Evolutionary conservation across 2,888 invertebrate genomes (phyloP).

Genomic region (Lepidocyrtinus sp.): DNA sequence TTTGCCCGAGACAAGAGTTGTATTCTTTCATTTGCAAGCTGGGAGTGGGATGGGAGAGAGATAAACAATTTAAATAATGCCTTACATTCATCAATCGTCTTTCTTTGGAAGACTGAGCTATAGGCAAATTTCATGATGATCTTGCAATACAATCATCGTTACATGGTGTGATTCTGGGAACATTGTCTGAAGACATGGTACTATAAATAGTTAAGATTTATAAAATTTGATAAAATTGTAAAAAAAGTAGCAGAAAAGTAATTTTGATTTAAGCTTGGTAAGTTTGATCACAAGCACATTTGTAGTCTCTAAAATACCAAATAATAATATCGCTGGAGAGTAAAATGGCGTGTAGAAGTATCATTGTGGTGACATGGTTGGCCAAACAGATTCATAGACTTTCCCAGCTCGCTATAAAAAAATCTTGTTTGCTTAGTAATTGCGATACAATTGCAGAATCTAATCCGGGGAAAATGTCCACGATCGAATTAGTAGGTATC

Average conservation of each 20-base stretch:
- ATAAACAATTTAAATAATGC: constrained; percentile 56
- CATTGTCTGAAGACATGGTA: no score
- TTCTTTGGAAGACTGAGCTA: neutral
- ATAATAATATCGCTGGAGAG: no score
- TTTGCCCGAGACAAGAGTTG: neutral
- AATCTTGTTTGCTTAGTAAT: constrained; percentile 15
- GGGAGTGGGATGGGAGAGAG: constrained; percentile 3
- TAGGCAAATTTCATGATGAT: neutral
- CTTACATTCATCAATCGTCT: constrained; percentile 39
- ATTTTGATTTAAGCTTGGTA: no score
- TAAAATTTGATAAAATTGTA: no score
- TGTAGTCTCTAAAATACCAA: no score
- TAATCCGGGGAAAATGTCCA: neutral
- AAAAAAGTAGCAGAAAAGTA: neutral
- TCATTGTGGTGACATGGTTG: no score
- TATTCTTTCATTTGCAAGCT: neutral
- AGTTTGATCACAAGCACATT: no score
- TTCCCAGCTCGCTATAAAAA: no score
- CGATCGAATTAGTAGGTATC: neutral
- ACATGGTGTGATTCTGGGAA: constrained; percentile 6
- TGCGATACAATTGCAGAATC: constrained; percentile 2
- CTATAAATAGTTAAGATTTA: no score
- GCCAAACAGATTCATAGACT: no score
- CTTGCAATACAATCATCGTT: constrained; percentile 5
- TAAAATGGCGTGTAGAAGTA: no score